phyloP scores from a whole-genome alignment of 1,140 invertebrate species.

The Brachystomella parvula region DNA sequence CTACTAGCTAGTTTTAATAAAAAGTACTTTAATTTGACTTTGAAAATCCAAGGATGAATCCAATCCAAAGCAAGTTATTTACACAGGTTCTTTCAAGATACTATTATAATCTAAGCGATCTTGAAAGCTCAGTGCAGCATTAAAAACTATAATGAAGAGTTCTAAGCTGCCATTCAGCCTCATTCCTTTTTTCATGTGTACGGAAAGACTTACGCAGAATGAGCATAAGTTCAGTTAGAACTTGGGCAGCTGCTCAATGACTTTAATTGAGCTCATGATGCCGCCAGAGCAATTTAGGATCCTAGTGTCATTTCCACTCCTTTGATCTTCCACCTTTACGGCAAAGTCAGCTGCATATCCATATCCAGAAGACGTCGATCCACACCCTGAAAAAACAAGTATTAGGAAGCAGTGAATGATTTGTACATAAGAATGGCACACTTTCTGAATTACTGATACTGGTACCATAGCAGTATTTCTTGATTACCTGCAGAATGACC shows the following conservation, averaged over 20 bases:
- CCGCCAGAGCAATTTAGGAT: constrained; percentile 88
- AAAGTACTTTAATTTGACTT: too few species aligned
- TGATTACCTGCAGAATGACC: constrained; percentile 53
- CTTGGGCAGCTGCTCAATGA: constrained; percentile 84
- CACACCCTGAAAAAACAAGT: constrained; percentile 49
- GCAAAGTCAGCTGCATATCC: constrained; percentile 38
- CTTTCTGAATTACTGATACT: not conserved
- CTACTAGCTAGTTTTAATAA: too few species aligned
- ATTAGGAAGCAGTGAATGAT: too few species aligned
- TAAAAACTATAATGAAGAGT: too few species aligned
- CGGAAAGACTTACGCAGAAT: constrained; percentile 54
- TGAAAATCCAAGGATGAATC: too few species aligned
- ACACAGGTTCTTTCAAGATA: too few species aligned
- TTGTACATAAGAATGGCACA: not conserved
- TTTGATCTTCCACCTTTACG: constrained; percentile 29
- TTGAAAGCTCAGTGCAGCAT: constrained; percentile 48
- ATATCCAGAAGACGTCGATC: constrained; percentile 53
- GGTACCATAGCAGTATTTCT: constrained; percentile 54
- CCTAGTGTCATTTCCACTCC: constrained; percentile 42
- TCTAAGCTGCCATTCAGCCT: not conserved
- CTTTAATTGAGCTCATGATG: constrained; percentile 88
- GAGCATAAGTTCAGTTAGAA: constrained; percentile 75
- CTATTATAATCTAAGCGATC: constrained; percentile 81
- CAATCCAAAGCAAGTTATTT: too few species aligned
- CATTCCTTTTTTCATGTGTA: not conserved